Percentiles rank a stretch among this genome's conserved stretches.
Evolutionary conservation across 1,140 invertebrate genomes (phyloP).

Genomic region (Caenorhabditis tropicalis): DNA sequence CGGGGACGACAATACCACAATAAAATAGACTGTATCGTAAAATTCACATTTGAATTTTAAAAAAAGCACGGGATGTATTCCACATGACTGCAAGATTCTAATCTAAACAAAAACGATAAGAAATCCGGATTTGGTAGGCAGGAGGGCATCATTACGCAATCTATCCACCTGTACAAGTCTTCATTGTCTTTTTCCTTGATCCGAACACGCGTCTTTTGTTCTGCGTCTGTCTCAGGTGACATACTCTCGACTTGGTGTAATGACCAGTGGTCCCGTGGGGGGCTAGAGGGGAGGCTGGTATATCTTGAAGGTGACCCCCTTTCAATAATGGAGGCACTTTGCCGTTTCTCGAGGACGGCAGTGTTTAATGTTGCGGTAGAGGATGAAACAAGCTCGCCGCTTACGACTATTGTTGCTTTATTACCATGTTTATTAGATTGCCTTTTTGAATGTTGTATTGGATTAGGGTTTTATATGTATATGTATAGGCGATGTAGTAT

Average conservation of each 20-base stretch:
- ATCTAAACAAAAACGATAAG: conserved; percentile 37
- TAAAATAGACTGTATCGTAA: too few relatives aligned
- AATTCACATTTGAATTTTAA: too few relatives aligned
- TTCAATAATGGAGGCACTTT: conserved; percentile 37
- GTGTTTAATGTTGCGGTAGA: conserved; percentile 42
- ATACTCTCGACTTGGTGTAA: background rate
- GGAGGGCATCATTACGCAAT: background rate
- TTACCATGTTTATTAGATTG: conserved; percentile 9
- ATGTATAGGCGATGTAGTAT: too few relatives aligned
- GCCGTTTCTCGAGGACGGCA: background rate
- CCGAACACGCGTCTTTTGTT: background rate
- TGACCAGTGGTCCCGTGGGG: conserved; percentile 13
- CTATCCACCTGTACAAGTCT: background rate
- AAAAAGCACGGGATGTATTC: too few relatives aligned
- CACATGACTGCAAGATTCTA: background rate
- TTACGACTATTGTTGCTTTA: background rate
- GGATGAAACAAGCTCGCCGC: conserved; percentile 41
- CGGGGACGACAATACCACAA: background rate
- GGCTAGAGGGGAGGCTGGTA: too few relatives aligned
- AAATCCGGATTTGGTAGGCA: background rate
- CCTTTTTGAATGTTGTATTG: conserved; percentile 13
- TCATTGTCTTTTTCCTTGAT: conserved; percentile 8
- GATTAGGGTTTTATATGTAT: background rate
- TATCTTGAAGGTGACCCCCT: conserved; percentile 12
- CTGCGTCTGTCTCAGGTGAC: conserved; percentile 5